phyloP scores from a whole-genome alignment of 35 echinoderm and acorn worm genomes.

The Anneissia japonica region DNA sequence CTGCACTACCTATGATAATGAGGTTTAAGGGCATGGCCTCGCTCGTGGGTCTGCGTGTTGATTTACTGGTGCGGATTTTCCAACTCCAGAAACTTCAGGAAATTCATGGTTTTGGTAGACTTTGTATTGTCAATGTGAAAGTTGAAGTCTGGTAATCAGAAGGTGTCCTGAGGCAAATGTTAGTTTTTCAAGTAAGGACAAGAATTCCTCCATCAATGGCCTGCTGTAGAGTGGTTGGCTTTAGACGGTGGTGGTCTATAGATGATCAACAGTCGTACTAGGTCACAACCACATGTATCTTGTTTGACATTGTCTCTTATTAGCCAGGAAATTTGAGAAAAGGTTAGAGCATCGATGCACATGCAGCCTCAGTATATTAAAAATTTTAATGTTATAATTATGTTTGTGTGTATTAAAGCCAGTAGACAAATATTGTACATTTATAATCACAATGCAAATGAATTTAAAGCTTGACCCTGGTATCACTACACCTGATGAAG shows the following conservation, averaged over 20 bases:
- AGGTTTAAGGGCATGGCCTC: slow-evolving; percentile 53
- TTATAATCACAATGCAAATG: too few species aligned
- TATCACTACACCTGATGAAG: too few species aligned
- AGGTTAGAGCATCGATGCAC: too few species aligned
- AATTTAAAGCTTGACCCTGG: too few species aligned
- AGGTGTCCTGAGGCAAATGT: background rate
- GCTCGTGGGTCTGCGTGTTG: slow-evolving; percentile 26
- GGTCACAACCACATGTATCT: too few species aligned
- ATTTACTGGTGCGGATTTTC: slow-evolving; percentile 28
- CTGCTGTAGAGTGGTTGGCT: background rate
- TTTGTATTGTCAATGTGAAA: slow-evolving; percentile 32
- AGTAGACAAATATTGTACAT: too few species aligned
- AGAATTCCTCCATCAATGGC: background rate
- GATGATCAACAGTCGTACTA: background rate
- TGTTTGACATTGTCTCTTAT: too few species aligned
- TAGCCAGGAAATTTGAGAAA: too few species aligned
- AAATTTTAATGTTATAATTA: too few species aligned
- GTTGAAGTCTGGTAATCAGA: slow-evolving; percentile 54
- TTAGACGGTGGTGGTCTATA: background rate
- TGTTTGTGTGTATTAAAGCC: too few species aligned
- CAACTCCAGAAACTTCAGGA: slow-evolving; percentile 25
- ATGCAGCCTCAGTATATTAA: too few species aligned
- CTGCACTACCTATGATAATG: slow-evolving; percentile 41
- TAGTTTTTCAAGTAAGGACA: background rate
- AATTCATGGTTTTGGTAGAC: slow-evolving; percentile 22